Conservation (phyloP, 1,140 invertebrate species). For the Aphidius ervi region DNA sequence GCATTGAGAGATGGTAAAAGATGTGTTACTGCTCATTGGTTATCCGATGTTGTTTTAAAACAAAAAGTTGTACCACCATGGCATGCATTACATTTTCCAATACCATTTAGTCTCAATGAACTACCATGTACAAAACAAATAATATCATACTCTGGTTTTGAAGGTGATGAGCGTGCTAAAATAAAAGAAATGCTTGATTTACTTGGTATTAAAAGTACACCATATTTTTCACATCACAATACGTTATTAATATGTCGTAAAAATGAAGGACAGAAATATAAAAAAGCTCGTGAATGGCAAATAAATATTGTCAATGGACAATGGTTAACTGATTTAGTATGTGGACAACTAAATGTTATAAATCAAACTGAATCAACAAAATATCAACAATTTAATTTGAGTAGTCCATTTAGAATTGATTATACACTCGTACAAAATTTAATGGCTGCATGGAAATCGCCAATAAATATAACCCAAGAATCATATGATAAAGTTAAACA, state of each 20-base stretch:
- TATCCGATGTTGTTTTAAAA: constrained; percentile 82
- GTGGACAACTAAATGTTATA: constrained; percentile 80
- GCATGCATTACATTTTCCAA: constrained; percentile 87
- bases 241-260: constrained; percentile 71
- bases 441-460: constrained; percentile 90
- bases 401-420: constrained; percentile 81
- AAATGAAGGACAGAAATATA: constrained; percentile 81
- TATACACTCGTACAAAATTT: constrained; percentile 79
- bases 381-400: constrained; percentile 81
- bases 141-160: constrained; percentile 81
- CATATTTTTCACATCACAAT: constrained; percentile 71
- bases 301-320: constrained; percentile 84
- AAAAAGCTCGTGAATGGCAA: constrained; percentile 85
- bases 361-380: constrained; percentile 77
- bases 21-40: constrained; percentile 91
- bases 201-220: constrained; percentile 77
- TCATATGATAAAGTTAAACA: constrained; percentile 76
- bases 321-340: constrained; percentile 90
- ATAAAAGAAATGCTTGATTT: constrained; percentile 81
- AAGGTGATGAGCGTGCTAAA: constrained; percentile 72
- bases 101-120: constrained; percentile 65
- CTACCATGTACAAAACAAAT: constrained; percentile 65
- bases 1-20: constrained; percentile 66
- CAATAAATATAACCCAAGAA: constrained; percentile 84
- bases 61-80: constrained; percentile 85